Conservation (phyloP, 2,888 invertebrate genomes). For the Pandemis heparana region DNA sequence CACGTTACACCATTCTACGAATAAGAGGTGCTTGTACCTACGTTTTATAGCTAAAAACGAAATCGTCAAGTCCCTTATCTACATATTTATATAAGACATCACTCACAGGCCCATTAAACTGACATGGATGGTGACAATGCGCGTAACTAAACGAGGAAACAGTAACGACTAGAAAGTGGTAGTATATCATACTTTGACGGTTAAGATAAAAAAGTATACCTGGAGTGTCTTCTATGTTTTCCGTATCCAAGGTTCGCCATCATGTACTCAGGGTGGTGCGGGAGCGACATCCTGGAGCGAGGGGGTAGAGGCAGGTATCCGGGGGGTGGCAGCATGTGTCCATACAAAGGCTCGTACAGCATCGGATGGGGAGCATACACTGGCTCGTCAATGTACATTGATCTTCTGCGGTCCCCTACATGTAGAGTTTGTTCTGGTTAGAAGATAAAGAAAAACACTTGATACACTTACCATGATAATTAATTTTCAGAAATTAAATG, state of each 20-base stretch:
- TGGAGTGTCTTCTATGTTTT: slow-evolving; percentile 73
- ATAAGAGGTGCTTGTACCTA: too few species aligned
- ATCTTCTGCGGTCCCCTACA: slow-evolving; percentile 74
- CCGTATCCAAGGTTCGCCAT: slow-evolving; percentile 66
- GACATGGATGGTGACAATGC: slow-evolving; percentile 1
- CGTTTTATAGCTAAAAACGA: too few species aligned
- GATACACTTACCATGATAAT: background rate
- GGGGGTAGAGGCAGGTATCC: slow-evolving; percentile 68
- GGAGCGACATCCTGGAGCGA: slow-evolving; percentile 70
- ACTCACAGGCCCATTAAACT: slow-evolving; percentile 10
- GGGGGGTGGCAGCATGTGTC: slow-evolving; percentile 63
- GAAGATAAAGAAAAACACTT: background rate
- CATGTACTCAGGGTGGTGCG: slow-evolving; percentile 74
- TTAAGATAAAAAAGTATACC: slow-evolving; percentile 56
- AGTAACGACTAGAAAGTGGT: slow-evolving; percentile 13
- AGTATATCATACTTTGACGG: background rate
- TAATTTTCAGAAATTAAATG: too few species aligned
- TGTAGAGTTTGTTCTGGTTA: slow-evolving; percentile 39
- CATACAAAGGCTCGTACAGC: slow-evolving; percentile 76
- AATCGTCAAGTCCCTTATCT: background rate
- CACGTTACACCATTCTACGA: background rate
- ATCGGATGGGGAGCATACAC: slow-evolving; percentile 72
- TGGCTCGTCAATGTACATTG: slow-evolving; percentile 76
- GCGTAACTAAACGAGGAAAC: background rate
- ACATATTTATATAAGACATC: background rate